A percentile compares a stretch with the other conserved stretches of the same genome.
Evolutionary conservation across 30 jellyfish, hydroid and myxozoan species (phyloP).

Genomic region (Clytia hemisphaerica): DNA sequence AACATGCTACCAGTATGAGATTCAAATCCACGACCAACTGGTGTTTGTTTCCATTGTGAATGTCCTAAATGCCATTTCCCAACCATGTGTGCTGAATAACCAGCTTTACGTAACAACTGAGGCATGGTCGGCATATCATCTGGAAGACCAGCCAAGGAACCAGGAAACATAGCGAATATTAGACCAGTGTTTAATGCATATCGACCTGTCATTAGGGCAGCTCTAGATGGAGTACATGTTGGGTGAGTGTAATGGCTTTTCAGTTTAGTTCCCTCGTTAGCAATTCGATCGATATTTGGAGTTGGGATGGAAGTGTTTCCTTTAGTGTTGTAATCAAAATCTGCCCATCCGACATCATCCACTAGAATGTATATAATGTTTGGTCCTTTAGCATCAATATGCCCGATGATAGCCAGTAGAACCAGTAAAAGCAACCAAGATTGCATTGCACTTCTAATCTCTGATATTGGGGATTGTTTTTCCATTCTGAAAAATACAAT

Average conservation of each 20-base stretch:
- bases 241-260: conserved; percentile 75
- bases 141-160: conserved; percentile 57
- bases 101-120: conserved; percentile 32
- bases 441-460: too few relatives aligned
- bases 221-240: conserved; percentile 73
- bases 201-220: conserved; percentile 60
- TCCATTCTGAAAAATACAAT: too few relatives aligned
- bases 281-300: conserved; percentile 57
- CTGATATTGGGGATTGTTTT: too few relatives aligned
- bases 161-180: conserved; percentile 58
- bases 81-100: conserved; percentile 57
- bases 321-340: conserved; percentile 40
- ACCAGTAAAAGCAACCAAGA: too few relatives aligned
- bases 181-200: conserved; percentile 62
- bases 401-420: too few relatives aligned
- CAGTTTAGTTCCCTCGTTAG: conserved; percentile 35
- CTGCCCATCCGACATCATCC: conserved; percentile 88
- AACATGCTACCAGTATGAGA: conserved; percentile 47
- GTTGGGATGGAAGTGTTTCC: conserved; percentile 51
- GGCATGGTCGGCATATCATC: conserved; percentile 35
- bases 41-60: conserved; percentile 32
- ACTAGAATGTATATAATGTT: conserved; percentile 53
- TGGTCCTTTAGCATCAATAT: too few relatives aligned
- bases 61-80: conserved; percentile 85
- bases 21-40: conserved; percentile 62